Conservation (phyloP, 1,140 invertebrate genomes). For the Penaeus indicus region DNA sequence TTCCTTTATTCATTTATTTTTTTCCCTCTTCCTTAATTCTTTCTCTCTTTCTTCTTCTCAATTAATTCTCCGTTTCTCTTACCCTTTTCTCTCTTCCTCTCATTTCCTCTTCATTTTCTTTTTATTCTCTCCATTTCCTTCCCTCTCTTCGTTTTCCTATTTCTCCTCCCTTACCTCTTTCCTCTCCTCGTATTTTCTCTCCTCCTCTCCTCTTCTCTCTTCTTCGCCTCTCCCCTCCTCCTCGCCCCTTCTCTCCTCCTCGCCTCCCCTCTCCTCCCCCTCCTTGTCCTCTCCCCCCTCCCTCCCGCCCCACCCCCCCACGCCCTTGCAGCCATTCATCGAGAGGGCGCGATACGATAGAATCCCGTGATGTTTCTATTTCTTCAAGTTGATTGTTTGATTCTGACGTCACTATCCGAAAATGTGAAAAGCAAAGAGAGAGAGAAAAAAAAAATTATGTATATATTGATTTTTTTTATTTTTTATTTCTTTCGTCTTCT, state of each 20-base stretch:
- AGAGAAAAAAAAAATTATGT: no score
- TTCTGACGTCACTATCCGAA: no score
- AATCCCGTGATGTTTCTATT: no score
- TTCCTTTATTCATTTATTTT: no score
- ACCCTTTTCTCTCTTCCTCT: not conserved
- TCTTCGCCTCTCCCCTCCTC: not conserved
- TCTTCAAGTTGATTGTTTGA: no score
- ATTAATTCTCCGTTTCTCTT: no score
- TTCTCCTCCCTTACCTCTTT: not conserved
- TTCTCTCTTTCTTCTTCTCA: no score
- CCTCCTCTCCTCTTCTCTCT: not conserved
- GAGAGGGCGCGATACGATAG: no score
- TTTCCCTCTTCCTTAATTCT: no score
- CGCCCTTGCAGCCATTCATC: not conserved
- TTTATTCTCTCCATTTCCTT: not conserved
- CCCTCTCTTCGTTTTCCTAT: not conserved
- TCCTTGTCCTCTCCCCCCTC: not conserved
- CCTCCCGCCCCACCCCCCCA: not conserved
- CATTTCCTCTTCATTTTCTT: not conserved
- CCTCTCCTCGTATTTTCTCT: not conserved
- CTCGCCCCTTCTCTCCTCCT: not conserved
- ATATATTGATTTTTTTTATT: no score
- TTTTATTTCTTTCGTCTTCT: no score
- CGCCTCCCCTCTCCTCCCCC: not conserved
- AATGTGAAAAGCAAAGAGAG: no score